Base-by-base conservation (phyloP, 2,888 invertebrate species). In the Matsumyia berberina region DNA sequence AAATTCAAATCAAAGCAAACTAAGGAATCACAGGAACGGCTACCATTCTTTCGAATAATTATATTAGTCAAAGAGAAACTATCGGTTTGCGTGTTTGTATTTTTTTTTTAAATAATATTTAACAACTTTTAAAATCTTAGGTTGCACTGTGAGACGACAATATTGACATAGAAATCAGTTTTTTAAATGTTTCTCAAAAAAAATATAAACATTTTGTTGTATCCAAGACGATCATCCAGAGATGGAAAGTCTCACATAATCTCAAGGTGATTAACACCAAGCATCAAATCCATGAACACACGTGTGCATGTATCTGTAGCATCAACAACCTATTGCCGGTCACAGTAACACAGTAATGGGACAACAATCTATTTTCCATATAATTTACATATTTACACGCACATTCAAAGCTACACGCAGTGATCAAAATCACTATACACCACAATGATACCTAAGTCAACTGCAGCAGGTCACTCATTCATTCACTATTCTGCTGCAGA, bases 281-380 rank as follows among this genome's bases (percentile, higher is more conserved):
- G 29, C 15, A 46, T 64, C 15, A 51, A 70, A 42, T 12, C n/a
- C n/a, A 46, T 19, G 29, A 42, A 29, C 33, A 53, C 8, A 24
- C 7, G 12, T 8, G 31, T 11, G 15, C 7, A 19, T 58, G 29
- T 58, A 17, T 53, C 67, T 33, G 55, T 8, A 72, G 64, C 39
- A 73, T 58, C 42, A 80, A 67, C 69, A 76, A 76, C 64, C 58
- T 49, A 51, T 70, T 51, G 8, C 31, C 64, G 57, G 55, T 57
- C 55, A 37, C 55, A 53, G 73, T 53, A 53, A 31, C 51, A 29
- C 42, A 67, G 51, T 72, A 82, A 77, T 72, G 70, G 57, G 37
- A 66, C 77, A 62, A 49, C 73, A 67, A 78, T 83, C 67, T 73
- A 58, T 67, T 83, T 69, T 83, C 69, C 83, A 83, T 78, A 73